Evolutionary conservation across 2,113 vertebrate genomes (phyloP).

Genomic region (Tichodroma muraria): DNA sequence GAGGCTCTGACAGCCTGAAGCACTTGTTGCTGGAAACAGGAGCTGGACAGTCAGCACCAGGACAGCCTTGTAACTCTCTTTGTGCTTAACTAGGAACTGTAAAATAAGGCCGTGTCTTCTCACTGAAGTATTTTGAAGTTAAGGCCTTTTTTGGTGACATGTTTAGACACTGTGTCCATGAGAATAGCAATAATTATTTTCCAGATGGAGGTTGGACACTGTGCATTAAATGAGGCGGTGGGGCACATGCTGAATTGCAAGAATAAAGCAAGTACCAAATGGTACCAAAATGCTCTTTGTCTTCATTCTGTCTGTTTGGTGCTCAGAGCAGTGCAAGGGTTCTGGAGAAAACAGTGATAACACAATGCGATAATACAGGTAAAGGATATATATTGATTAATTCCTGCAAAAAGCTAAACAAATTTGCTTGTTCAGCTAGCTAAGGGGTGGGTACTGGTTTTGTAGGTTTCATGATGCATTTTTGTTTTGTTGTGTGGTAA

Average conservation of each 20-base stretch:
- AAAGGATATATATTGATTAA: neutral
- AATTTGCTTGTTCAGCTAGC: neutral
- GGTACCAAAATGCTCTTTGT: neutral
- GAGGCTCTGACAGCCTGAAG: neutral
- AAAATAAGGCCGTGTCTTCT: neutral
- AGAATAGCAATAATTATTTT: neutral
- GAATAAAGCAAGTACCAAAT: neutral
- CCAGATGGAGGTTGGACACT: neutral
- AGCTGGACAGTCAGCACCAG: neutral
- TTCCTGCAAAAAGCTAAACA: neutral
- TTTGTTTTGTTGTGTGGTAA: neutral
- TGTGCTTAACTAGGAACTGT: neutral
- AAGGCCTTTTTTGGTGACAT: neutral
- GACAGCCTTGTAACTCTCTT: neutral
- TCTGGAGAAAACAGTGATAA: neutral
- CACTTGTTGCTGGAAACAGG: neutral
- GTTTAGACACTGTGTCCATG: neutral
- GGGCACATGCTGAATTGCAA: neutral
- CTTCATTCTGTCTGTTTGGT: neutral
- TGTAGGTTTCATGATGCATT: neutral
- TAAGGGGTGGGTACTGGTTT: neutral
- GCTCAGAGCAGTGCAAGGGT: neutral
- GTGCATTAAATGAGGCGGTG: neutral
- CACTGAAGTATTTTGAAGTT: neutral
- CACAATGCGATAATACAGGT: neutral